Evolutionary conservation across 2,797 vertebrate genomes (phyloP).

Genomic region (Hydrophis major): DNA sequence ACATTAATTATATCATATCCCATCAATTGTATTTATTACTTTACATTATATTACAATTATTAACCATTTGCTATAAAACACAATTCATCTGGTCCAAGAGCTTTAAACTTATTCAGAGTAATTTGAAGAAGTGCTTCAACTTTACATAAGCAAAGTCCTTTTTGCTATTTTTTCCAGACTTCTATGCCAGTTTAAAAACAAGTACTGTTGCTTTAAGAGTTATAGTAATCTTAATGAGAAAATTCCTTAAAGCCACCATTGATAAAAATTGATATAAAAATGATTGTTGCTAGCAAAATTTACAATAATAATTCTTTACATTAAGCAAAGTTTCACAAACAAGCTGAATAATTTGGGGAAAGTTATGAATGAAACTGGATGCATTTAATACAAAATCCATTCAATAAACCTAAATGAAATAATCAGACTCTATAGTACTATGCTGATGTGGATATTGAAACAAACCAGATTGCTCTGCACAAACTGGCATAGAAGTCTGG

Average conservation of each 20-base stretch:
- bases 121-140: neutral
- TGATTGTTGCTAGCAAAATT: neutral
- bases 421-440: neutral
- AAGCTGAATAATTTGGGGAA: neutral
- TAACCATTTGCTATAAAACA: neutral
- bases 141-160: neutral
- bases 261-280: neutral
- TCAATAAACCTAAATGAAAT: neutral
- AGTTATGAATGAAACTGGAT: neutral
- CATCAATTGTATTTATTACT: too few species aligned
- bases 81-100: neutral
- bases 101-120: neutral
- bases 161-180: neutral
- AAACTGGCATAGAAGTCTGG: neutral
- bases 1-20: too few species aligned
- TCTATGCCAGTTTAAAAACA: neutral
- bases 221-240: neutral
- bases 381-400: neutral
- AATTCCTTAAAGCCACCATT: neutral
- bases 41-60: too few species aligned
- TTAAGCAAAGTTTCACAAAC: neutral
- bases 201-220: neutral
- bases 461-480: neutral
- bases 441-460: neutral
- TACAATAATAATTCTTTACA: neutral